phyloP scores from a whole-genome alignment of 2,888 invertebrate genomes.

The Drosophila tripunctata region DNA sequence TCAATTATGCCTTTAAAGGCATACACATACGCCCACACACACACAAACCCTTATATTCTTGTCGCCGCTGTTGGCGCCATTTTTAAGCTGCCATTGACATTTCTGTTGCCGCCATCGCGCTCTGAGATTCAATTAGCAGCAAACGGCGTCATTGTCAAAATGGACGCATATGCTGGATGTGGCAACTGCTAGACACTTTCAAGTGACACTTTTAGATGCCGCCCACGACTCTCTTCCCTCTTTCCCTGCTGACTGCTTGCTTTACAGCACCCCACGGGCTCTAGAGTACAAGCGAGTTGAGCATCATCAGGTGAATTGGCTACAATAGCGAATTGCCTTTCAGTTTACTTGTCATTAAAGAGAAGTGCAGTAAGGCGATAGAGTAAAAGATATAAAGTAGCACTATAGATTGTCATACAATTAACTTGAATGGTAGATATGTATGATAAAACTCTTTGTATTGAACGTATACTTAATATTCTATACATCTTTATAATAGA shows the following conservation, averaged over 20 bases:
- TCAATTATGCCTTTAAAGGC: conserved; percentile 64
- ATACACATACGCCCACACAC: neutral
- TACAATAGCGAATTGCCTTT: conserved; percentile 5
- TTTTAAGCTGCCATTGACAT: conserved; percentile 77
- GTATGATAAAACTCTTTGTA: too few species aligned
- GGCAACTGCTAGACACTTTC: conserved; percentile 27
- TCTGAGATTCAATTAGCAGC: conserved; percentile 71
- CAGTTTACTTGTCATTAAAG: neutral
- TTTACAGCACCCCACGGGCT: neutral
- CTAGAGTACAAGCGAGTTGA: neutral
- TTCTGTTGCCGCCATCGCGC: conserved; percentile 67
- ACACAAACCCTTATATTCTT: conserved; percentile 11
- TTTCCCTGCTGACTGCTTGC: too few species aligned
- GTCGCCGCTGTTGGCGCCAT: conserved; percentile 49
- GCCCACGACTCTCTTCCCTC: too few species aligned
- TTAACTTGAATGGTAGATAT: neutral
- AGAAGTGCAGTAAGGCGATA: neutral
- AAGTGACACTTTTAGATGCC: conserved; percentile 11
- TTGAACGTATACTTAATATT: too few species aligned
- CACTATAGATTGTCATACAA: neutral
- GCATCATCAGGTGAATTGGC: conserved; percentile 22
- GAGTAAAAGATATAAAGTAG: neutral
- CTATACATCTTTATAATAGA: too few species aligned
- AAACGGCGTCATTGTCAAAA: conserved; percentile 60
- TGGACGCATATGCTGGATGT: conserved; percentile 33